Evolutionary conservation across 2,797 vertebrate genomes (phyloP), one percentile per base, ranked within the genome.

Genomic region (Apogon talboti): DNA sequence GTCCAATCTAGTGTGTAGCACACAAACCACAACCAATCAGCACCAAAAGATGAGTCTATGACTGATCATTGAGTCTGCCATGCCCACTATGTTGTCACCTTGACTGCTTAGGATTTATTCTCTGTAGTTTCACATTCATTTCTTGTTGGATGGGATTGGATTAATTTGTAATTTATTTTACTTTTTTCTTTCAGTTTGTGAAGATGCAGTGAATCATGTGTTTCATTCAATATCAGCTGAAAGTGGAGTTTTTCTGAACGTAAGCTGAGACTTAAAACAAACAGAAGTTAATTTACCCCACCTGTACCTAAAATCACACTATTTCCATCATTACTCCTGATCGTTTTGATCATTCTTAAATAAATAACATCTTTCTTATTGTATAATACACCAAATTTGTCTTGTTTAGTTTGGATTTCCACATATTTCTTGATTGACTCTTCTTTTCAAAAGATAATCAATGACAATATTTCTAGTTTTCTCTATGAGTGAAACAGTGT

Each of bases 71-170:
- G 48, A 64, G 49, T 38, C 40, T 61, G 19, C 45, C 19, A 59
- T 58, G 45, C 18, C 74, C 46, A 49, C 28, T 71, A 65, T 84
- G 66, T 65, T 68, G 73, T 74, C 47, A 66, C 45, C 44, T 16
- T 37, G 48, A 62, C 19, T 48, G 45, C 57, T 53, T 8, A 48
- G 41, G 53, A 74, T 43, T 64, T 33, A 74, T 28, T 56, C 14
- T 12, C n/a, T 21, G 14, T 61, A 64, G 53, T 86, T 88, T 89
- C 85, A 86, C 64, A 85, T 87, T 89, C 69, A 61, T 38, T 57
- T 79, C 51, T 47, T 65, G 16, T 50, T 55, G 21, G n/a, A 16
- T 15, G 43, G 46, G 7, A 1, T 35, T 35, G 9, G 33, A 35
- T 10, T 35, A 1, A 10, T 35, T 35, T 35, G 7, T 35, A 35